Base-by-base conservation (phyloP, 1,140 invertebrate genomes). In the Maniola jurtina region DNA sequence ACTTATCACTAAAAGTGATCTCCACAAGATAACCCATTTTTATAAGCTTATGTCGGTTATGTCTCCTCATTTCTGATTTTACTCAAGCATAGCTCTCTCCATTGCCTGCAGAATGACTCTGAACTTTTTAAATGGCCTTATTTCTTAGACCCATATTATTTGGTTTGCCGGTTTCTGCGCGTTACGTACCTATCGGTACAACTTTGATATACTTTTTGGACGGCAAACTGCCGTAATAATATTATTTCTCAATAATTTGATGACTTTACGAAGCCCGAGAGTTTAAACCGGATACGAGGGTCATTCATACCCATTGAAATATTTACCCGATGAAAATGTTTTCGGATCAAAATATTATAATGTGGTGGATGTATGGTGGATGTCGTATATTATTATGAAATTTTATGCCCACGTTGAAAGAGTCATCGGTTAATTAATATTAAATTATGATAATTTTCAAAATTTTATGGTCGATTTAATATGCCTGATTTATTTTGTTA, bases 311-410 rank as follows among this genome's bases (percentile, higher is more conserved):
- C n/a, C 62, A 55, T 15, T 58, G 57, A 68, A 69, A 64, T 61
- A 66, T 60, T 66, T 61, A 64, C 61, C 54, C 61, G 38, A 38
- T 40, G 58, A 61, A 57, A 56, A 66, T 70, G 68, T 70, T 70
- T 70, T 58, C 59, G 63, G 54, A 54, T 61, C 64, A 60, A 67
- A 70, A 67, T 64, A 70, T 70, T 61, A 45, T 45, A 40, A 40
- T 40, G 38, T 11, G 38, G 38, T 11, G 7, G 7, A 9, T 40
- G 38, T 40, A 15, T 57, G 58, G 61, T 66, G 54, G 52, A 47
- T 65, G 48, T 61, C 70, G 48, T 68, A 58, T 58, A 65, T 66
- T 71, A 52, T 70, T 59, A 72, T 70, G 61, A 72, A 62, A 66
- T 67, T 69, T 54, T 59, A 68, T 67, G 64, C 64, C 38, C 55